Base-by-base conservation (phyloP, 1,140 invertebrate species). In the Acromyrmex echinatior region DNA sequence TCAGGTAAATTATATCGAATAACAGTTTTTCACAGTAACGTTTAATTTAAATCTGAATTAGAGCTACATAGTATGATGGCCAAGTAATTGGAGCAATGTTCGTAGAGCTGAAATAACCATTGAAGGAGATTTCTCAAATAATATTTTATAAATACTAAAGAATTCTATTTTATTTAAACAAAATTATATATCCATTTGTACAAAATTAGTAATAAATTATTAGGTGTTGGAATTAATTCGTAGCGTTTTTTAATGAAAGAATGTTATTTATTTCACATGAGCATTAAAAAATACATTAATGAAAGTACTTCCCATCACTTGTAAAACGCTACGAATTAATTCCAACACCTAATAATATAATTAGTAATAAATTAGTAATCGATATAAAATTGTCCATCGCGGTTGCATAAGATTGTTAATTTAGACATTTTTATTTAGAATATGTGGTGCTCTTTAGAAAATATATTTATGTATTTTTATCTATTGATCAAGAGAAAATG, bases 341-440 rank as follows among this genome's bases (percentile, higher is more conserved):
- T n/a, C n/a, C n/a, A n/a, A n/a, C n/a, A n/a, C n/a, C n/a, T n/a
- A n/a, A n/a, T n/a, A n/a, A n/a, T n/a, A n/a, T n/a, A n/a, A n/a
- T n/a, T n/a, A n/a, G n/a, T n/a, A n/a, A n/a, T n/a, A 77, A 76
- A 28, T 77, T 77, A 62, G 5, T 18, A 45, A 62, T 60, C 18
- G 4, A 16, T 39, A 25, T 0, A 2, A 21, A 58, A 60, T n/a
- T 25, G 14, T 58, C 6, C 10, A 25, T 28, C 1, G 0, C 9
- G 9, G n/a, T 18, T 45, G 4, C 3, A 10, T 28, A 9, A 45
- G 3, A 45, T 77, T 25, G 16, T 21, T 39, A 60, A 76, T 39
- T 76, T 16, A 60, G 3, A 10, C n/a, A 5, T 56, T 31, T 74
- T 66, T 58, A 39, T 77, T 58, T 39, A 25, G 7, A 18, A 3